These are phyloP conservation scores for Cataglyphis altisquamis DNA, from an alignment of 2,888 invertebrate genomes.

Conservation along the genomic window DNA sequence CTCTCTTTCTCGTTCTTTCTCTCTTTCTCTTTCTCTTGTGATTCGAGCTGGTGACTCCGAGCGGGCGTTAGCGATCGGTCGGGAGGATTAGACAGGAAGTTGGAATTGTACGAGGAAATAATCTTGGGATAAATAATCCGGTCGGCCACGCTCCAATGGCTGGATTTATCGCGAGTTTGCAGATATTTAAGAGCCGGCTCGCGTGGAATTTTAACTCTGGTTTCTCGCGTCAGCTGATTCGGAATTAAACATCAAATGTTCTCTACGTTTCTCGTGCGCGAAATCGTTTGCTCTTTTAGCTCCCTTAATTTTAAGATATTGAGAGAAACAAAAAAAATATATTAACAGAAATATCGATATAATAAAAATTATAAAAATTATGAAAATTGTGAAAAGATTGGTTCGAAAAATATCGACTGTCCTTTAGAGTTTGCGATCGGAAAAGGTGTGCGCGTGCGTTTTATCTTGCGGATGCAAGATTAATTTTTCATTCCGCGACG, in stretches of 20 bases:
- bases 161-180: conserved; percentile 47
- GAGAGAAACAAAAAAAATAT: neutral
- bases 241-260: conserved; percentile 19
- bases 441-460: neutral
- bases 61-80: conserved; percentile 38
- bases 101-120: conserved; percentile 58
- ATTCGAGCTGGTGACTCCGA: conserved; percentile 33
- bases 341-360: neutral
- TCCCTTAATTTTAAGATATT: neutral
- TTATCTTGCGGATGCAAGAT: conserved; percentile 40
- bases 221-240: conserved; percentile 11
- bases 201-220: conserved; percentile 29
- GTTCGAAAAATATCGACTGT: neutral
- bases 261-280: neutral
- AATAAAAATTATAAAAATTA: neutral
- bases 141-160: conserved; percentile 48
- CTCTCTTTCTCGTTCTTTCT: neutral
- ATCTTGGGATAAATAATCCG: conserved; percentile 61
- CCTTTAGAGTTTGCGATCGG: neutral
- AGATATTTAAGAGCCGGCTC: conserved; percentile 40
- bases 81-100: conserved; percentile 47
- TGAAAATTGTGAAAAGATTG: neutral
- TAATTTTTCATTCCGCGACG: conserved; percentile 48
- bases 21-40: conserved; percentile 1
- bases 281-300: neutral